Evolutionary conservation across 2,113 vertebrate species (phyloP).

Genomic region (Hyaena hyaena): DNA sequence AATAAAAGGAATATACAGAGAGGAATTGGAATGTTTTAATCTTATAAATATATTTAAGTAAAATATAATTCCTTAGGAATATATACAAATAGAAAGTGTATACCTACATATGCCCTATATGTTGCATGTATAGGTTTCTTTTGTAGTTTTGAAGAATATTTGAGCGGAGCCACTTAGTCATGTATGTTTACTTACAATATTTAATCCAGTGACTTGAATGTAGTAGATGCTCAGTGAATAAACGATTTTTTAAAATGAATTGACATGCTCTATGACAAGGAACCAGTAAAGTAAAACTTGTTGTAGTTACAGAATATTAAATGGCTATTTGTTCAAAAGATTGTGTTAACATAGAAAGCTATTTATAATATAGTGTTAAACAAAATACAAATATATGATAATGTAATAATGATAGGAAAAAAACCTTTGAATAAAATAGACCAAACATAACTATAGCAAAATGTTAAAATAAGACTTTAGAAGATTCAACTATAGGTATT

Average conservation of each 20-base stretch:
- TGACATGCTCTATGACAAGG: not conserved
- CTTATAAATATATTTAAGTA: constrained; percentile 21
- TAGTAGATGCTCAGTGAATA: not conserved
- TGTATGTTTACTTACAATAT: not conserved
- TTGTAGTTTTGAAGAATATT: constrained; percentile 13
- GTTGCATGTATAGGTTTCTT: not conserved
- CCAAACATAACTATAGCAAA: constrained; percentile 29
- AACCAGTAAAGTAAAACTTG: not conserved
- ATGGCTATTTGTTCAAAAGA: constrained; percentile 44
- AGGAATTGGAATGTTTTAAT: not conserved
- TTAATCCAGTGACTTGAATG: constrained; percentile 42
- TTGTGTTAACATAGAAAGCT: constrained; percentile 38
- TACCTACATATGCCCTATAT: not conserved
- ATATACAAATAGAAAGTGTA: not conserved
- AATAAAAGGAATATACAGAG: constrained; percentile 25
- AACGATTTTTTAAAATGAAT: not conserved
- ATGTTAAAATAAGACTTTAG: constrained; percentile 42
- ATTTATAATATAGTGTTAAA: constrained; percentile 2
- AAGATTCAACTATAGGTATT: not conserved
- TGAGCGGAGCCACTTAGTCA: not conserved
- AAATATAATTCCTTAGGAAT: constrained; percentile 3
- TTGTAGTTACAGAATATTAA: not conserved
- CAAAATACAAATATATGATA: constrained; percentile 37
- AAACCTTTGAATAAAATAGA: not conserved
- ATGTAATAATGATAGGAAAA: not conserved